phyloP scores from a whole-genome alignment of 1,140 invertebrate genomes.

The Drosophila kanapiae region DNA sequence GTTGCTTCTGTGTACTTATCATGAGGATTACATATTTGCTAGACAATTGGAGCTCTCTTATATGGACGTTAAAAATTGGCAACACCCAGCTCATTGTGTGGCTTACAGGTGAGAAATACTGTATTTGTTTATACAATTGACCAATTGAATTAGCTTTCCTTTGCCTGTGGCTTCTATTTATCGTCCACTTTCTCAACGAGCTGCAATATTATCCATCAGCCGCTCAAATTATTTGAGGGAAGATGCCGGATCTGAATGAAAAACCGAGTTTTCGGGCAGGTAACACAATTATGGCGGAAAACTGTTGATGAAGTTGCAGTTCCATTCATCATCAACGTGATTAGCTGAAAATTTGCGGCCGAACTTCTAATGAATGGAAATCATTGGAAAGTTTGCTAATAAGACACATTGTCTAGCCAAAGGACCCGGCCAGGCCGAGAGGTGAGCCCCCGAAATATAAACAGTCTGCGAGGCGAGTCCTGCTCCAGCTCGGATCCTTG shows the following conservation, averaged over 20 bases:
- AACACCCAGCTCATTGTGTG: not conserved
- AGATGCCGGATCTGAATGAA: not conserved
- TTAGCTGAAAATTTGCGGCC: conserved; percentile 62
- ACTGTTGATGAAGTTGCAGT: conserved; percentile 54
- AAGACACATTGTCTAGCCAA: conserved; percentile 74
- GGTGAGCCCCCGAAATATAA: conserved; percentile 45
- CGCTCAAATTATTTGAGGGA: not conserved
- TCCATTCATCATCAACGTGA: conserved; percentile 61
- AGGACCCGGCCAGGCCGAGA: conserved; percentile 28
- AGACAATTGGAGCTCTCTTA: not conserved
- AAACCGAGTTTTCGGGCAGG: not conserved
- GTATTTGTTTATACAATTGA: not conserved
- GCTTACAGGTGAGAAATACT: not conserved
- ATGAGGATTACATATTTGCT: not conserved
- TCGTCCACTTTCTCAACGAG: not conserved
- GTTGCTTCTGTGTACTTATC: not conserved
- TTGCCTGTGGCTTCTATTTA: not conserved
- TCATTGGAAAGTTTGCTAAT: conserved; percentile 75
- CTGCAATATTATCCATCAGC: not conserved
- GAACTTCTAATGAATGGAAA: conserved; percentile 68
- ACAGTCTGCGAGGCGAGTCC: conserved; percentile 6
- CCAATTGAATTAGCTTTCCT: conserved; percentile 1
- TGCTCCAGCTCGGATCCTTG: conserved; percentile 19
- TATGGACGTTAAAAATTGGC: not conserved
- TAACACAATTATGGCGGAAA: conserved; percentile 24